A percentile compares a stretch with the other conserved stretches of the same genome.
Evolutionary conservation across 2,888 invertebrate species (phyloP).

Genomic region (Laspeyria flexula): DNA sequence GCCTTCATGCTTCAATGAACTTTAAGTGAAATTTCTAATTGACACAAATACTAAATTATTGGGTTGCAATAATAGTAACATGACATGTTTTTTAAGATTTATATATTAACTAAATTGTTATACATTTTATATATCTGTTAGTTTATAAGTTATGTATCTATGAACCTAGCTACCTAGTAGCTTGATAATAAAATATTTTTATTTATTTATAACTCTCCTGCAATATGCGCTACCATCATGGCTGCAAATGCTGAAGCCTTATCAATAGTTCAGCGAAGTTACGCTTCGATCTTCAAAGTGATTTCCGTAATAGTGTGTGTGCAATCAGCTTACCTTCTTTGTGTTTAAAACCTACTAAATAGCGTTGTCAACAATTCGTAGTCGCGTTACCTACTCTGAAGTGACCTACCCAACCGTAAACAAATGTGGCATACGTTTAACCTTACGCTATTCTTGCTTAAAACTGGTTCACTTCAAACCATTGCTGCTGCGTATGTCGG

Average conservation of each 20-base stretch:
- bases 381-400: slow-evolving; percentile 44
- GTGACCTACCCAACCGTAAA: slow-evolving; percentile 51
- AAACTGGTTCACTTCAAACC: neutral
- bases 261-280: neutral
- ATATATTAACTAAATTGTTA: too few relatives aligned
- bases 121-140: too few relatives aligned
- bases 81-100: too few relatives aligned
- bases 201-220: too few relatives aligned
- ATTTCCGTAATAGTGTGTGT: slow-evolving; percentile 17
- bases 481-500: neutral
- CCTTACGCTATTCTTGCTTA: slow-evolving; percentile 14
- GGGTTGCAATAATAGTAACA: neutral
- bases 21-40: neutral
- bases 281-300: slow-evolving; percentile 6
- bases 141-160: too few relatives aligned
- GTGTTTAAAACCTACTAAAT: slow-evolving; percentile 29
- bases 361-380: slow-evolving; percentile 15
- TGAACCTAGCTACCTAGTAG: too few relatives aligned
- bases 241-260: neutral
- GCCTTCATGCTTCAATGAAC: too few relatives aligned
- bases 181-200: too few relatives aligned
- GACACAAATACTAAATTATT: neutral
- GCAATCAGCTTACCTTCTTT: slow-evolving; percentile 21
- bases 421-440: slow-evolving; percentile 33
- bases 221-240: neutral